A percentile compares a stretch with the other conserved stretches of the same genome.
phyloP scores from a whole-genome alignment of 2,888 invertebrate genomes.

The Hypselothyrea guttata region DNA sequence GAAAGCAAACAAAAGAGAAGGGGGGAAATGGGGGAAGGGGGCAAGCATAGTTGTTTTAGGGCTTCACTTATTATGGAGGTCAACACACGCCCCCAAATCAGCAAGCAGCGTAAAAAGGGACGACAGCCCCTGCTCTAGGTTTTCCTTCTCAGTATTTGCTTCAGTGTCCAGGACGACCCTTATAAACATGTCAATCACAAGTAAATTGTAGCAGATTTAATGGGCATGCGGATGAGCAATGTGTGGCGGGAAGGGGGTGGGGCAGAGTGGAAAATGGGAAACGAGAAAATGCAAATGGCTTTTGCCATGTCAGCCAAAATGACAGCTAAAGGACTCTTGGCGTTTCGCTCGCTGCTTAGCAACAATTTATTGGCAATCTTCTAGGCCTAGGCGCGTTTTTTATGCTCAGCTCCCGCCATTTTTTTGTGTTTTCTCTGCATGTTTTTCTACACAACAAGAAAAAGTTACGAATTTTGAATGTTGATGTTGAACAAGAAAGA shows the following conservation, averaged over 20 bases:
- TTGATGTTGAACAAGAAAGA: too few relatives aligned
- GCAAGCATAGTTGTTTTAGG: slow-evolving; percentile 47
- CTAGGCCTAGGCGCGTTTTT: slow-evolving; percentile 46
- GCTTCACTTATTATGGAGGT: slow-evolving; percentile 49
- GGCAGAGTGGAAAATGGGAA: slow-evolving; percentile 20
- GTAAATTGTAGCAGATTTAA: slow-evolving; percentile 76
- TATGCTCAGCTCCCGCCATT: slow-evolving; percentile 1
- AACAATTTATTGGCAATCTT: slow-evolving; percentile 69
- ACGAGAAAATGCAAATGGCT: slow-evolving; percentile 61
- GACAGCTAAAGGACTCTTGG: slow-evolving; percentile 13
- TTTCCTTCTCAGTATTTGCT: slow-evolving; percentile 1
- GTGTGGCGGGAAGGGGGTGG: slow-evolving; percentile 48
- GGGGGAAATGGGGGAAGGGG: background rate
- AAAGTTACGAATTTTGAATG: too few relatives aligned
- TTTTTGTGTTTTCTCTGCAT: slow-evolving; percentile 1
- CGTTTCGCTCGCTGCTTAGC: slow-evolving; percentile 49
- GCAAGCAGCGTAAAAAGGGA: slow-evolving; percentile 28
- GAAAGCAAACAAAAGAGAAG: background rate
- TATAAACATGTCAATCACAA: slow-evolving; percentile 78
- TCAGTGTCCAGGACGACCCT: slow-evolving; percentile 55
- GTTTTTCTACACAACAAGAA: too few relatives aligned
- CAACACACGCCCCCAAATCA: slow-evolving; percentile 7
- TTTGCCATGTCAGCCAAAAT: slow-evolving; percentile 37
- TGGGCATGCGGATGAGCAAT: slow-evolving; percentile 45
- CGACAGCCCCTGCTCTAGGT: background rate